Evolutionary conservation across 2,888 invertebrate species (phyloP), one percentile per base, ranked within the genome.

Genomic region (Celastrina argiolus): DNA sequence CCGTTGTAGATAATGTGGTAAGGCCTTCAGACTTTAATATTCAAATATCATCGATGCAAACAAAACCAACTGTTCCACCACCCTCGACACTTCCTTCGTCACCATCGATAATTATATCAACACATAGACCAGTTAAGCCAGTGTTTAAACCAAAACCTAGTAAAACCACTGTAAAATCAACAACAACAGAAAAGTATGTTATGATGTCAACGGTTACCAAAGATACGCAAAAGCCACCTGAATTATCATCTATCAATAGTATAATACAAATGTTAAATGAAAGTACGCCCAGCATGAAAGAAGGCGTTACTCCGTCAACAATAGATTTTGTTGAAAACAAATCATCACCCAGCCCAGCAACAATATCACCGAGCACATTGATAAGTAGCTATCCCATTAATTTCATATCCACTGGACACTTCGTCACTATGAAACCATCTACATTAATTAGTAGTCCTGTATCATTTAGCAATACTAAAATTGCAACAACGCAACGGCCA

Each of bases 181-280:
- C 88, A 3, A 70, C 84, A 1, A 88, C 90, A 5, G 92, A 93
- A 73, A 88, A 90, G 68, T 94, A 92, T 72, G 85, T 94, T 1
- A 82, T 92, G 69, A 88, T 94, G 2, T 92, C 93, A 1, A 93
- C 94, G 3, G 88, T 92, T 0, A 90, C 88, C 2, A 92, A 92
- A 75, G 91, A 90, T 73, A 69, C 82, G 70, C 74, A 88, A 73
- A 78, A 90, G 78, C 82, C 87, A 6, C 80, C 85, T 12, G 88
- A 89, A 66, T 76, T 91, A 8, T 92, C 89, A 1, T 87, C 91
- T 2, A 85, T 89, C 64, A 78, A 92, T 71, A 93, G 94, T 63
- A 94, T 95, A 5, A 92, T 94, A 67, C 92, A 94, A 73, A 93
- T 94, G 91, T 78, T 94, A 10, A 94, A 94, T 76, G 84, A 87